A percentile compares a stretch with the other conserved stretches of the same genome.
Conservation (phyloP, 2,888 invertebrate genomes). For the Heliconius cydno region DNA sequence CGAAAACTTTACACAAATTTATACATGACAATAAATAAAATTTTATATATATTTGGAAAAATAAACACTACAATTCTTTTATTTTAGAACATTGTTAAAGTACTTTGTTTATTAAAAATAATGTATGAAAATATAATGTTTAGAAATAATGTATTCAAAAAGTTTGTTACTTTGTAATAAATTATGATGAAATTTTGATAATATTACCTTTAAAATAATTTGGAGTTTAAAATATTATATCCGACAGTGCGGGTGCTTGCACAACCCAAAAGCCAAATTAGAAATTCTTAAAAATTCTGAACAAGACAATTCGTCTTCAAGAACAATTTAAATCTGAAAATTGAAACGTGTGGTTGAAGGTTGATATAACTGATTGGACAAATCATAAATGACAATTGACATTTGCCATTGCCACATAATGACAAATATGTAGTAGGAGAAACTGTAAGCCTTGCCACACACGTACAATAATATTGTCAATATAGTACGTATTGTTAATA, state of each 20-base stretch:
- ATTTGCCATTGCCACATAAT: slow-evolving; percentile 2
- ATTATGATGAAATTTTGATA: neutral
- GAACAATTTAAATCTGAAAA: slow-evolving; percentile 15
- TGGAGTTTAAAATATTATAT: neutral
- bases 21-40: no score
- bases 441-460: neutral
- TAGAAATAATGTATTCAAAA: neutral
- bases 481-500: no score
- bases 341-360: slow-evolving; percentile 4
- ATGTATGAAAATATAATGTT: neutral
- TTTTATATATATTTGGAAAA: no score
- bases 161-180: neutral
- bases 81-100: neutral
- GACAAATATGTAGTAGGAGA: neutral
- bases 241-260: neutral
- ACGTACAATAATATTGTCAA: no score
- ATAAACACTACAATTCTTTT: neutral
- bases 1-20: neutral
- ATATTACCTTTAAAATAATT: slow-evolving; percentile 1
- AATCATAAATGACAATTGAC: slow-evolving; percentile 12
- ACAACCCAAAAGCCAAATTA: neutral
- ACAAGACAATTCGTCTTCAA: neutral
- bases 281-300: neutral
- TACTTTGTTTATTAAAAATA: neutral
- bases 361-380: neutral